Base-by-base conservation (phyloP, 1,140 invertebrate genomes). In the Hestina assimilis region DNA sequence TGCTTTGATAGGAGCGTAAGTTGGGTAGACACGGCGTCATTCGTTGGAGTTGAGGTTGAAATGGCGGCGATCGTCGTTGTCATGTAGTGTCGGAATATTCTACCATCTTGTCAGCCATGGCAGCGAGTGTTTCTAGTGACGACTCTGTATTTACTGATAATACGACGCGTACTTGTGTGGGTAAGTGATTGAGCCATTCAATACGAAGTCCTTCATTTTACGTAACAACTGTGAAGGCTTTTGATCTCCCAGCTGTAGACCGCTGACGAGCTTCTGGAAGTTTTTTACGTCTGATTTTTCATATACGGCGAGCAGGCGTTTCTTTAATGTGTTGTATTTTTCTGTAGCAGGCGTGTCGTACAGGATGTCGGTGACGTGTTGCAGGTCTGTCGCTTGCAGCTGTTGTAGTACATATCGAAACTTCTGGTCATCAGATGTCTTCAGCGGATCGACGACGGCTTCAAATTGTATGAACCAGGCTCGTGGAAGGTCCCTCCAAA, bases 251-350 rank as follows among this genome's bases (percentile, higher is more conserved):
- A 26, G 24, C 24, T 26, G 24, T 26, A 26, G 8, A 26, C 24
- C 24, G 24, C 24, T 26, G 24, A 26, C 24, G 24, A 26, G 24
- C 24, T 26, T 26, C 24, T 26, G 55, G 24, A 64, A 59, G 24
- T 65, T 65, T 21, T 63, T 42, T 1, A 63, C 61, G 11, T 63
- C 61, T 0, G 51, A 63, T 38, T 59, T 54, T 12, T 56, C 62
- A 29, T 64, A 59, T 4, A 47, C 61, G 20, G 50, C 14, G 19
- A 63, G n/a, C n/a, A n/a, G n/a, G n/a, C n/a, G n/a, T n/a, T n/a
- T n/a, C n/a, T n/a, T n/a, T n/a, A n/a, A n/a, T n/a, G n/a, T n/a
- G n/a, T n/a, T n/a, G n/a, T n/a, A n/a, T n/a, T n/a, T n/a, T n/a
- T n/a, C n/a, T n/a, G n/a, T n/a, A n/a, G n/a, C n/a, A n/a, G n/a